A percentile compares a stretch with the other conserved stretches of the same genome.
Conservation (phyloP, 1,140 invertebrate species). For the Drosophila auraria region DNA sequence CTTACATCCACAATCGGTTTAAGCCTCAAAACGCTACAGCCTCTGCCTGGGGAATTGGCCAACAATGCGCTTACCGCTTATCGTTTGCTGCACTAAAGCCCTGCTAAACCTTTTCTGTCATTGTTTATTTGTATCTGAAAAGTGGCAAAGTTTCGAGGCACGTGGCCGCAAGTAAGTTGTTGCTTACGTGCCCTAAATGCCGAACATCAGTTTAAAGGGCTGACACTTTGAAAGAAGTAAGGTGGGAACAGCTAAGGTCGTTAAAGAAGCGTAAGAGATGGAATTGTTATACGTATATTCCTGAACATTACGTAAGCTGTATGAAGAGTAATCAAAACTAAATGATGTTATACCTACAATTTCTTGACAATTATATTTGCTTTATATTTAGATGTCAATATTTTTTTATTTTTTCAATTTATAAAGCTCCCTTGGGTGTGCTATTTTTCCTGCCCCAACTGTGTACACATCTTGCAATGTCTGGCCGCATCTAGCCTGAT, state of each 20-base stretch:
- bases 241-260: background rate
- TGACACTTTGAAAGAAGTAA: slow-evolving; percentile 1
- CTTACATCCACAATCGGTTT: slow-evolving; percentile 30
- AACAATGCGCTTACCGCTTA: slow-evolving; percentile 41
- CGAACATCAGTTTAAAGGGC: slow-evolving; percentile 20
- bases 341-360: too few relatives aligned
- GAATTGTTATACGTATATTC: background rate
- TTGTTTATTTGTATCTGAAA: slow-evolving; percentile 19
- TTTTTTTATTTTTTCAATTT: background rate
- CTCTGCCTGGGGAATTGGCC: slow-evolving; percentile 36
- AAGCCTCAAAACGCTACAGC: slow-evolving; percentile 9
- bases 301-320: too few relatives aligned
- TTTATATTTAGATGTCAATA: background rate
- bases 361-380: too few relatives aligned
- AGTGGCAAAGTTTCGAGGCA: slow-evolving; percentile 23
- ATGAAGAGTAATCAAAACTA: too few relatives aligned
- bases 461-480: background rate
- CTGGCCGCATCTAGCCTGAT: slow-evolving; percentile 4
- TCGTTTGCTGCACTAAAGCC: slow-evolving; percentile 18
- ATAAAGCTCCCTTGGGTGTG: background rate
- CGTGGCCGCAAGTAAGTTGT: slow-evolving; percentile 34
- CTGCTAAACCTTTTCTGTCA: slow-evolving; percentile 12
- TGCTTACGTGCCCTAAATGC: slow-evolving; percentile 31
- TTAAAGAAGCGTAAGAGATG: background rate
- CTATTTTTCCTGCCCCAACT: slow-evolving; percentile 1